Evolutionary conservation across 2,113 vertebrate genomes (phyloP).

Genomic region (Callipepla californica): DNA sequence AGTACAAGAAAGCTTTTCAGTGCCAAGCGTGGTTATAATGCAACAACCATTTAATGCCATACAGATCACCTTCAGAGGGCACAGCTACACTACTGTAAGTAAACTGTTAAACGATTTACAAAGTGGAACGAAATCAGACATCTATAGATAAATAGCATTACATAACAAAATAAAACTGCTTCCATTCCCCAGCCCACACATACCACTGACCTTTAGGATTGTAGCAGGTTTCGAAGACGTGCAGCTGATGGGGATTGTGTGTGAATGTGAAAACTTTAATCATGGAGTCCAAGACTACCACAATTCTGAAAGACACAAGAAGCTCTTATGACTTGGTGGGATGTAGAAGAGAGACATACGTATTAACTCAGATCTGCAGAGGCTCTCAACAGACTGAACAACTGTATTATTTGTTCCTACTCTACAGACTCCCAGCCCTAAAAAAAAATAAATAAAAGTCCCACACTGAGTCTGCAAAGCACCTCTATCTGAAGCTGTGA

Average conservation of each 20-base stretch:
- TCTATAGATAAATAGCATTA: not conserved
- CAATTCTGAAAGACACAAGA: constrained; percentile 86
- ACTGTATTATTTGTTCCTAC: not conserved
- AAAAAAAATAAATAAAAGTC: not conserved
- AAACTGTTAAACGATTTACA: not conserved
- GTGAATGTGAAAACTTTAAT: constrained; percentile 99
- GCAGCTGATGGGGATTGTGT: constrained; percentile 97
- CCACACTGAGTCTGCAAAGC: not conserved
- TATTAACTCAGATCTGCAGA: not conserved
- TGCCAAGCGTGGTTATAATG: not conserved
- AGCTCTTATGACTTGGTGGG: not conserved
- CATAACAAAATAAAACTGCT: not conserved
- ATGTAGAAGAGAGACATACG: not conserved
- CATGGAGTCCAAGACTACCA: constrained; percentile 98
- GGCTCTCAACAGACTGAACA: not conserved
- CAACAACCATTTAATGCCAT: constrained; percentile 2
- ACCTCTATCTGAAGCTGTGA: not conserved
- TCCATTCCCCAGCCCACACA: not conserved
- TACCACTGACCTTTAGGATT: constrained; percentile 92
- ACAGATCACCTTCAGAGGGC: not conserved
- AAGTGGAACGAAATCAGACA: not conserved
- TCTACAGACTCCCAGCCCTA: not conserved
- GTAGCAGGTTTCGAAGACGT: constrained; percentile 99
- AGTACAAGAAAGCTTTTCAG: not conserved
- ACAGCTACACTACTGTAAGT: not conserved